A percentile compares a stretch with the other conserved stretches of the same genome.
Evolutionary conservation across 2,797 vertebrate genomes (phyloP).

Genomic region (Anas georgica): DNA sequence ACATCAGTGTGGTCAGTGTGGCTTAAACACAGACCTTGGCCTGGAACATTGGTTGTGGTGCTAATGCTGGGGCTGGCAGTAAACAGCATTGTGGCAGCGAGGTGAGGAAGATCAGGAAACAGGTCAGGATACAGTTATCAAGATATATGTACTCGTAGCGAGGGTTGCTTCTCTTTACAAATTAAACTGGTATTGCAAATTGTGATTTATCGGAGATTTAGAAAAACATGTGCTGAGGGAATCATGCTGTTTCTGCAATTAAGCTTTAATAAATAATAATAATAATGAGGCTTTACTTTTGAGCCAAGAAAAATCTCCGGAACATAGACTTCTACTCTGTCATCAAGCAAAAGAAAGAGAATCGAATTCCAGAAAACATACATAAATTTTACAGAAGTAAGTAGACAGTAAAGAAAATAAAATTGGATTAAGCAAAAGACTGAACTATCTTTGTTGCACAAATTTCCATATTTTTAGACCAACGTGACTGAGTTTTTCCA

Average conservation of each 20-base stretch:
- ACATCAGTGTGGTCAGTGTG: neutral
- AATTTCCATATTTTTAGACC: neutral
- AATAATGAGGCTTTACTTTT: constrained; percentile 15
- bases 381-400: neutral
- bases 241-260: constrained; percentile 24
- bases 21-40: neutral
- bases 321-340: neutral
- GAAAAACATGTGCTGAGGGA: neutral
- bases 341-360: constrained; percentile 28
- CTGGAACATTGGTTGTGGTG: neutral
- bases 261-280: constrained; percentile 55
- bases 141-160: neutral
- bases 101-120: neutral
- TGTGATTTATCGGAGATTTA: constrained; percentile 20
- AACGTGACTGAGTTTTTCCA: neutral
- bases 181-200: neutral
- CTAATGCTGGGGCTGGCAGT: neutral
- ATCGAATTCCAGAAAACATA: neutral
- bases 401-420: constrained; percentile 16
- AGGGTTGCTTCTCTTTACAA: neutral
- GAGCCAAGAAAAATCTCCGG: constrained; percentile 45
- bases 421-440: neutral
- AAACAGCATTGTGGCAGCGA: neutral
- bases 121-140: constrained; percentile 40
- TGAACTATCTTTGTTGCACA: neutral